These are phyloP conservation scores for Eretmodus cyanostictus DNA, from an alignment of 2,113 vertebrate genomes.

Conservation along the genomic window DNA sequence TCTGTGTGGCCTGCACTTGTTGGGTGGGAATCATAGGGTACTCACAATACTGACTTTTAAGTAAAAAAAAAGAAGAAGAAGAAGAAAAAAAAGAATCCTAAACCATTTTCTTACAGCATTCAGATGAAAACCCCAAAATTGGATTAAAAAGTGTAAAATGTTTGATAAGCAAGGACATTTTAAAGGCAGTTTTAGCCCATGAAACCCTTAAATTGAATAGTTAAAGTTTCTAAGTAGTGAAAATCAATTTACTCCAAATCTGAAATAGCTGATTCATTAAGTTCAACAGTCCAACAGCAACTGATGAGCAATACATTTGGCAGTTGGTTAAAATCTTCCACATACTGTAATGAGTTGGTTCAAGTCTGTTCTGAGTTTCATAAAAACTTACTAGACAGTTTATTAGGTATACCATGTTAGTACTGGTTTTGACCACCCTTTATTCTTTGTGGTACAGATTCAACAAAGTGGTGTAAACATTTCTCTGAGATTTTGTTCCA, in stretches of 20 bases:
- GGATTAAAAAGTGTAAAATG: not conserved
- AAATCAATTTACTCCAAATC: not conserved
- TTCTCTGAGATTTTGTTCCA: not conserved
- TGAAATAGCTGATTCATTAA: not conserved
- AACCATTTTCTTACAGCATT: not conserved
- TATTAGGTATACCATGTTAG: not conserved
- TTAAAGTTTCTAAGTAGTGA: not conserved
- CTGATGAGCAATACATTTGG: not conserved
- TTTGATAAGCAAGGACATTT: not conserved
- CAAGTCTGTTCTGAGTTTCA: not conserved
- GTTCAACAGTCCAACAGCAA: not conserved
- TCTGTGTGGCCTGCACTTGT: conserved; percentile 31
- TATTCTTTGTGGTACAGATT: not conserved
- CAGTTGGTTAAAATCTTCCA: not conserved
- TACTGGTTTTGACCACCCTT: not conserved
- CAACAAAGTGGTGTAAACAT: not conserved
- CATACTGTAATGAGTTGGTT: not conserved
- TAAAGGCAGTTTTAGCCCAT: not conserved
- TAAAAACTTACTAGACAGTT: not conserved
- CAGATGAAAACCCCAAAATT: not conserved
- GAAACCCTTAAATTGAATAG: not conserved
- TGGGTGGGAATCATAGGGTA: not conserved
- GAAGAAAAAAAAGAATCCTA: not conserved
- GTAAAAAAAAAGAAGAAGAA: not conserved
- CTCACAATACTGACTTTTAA: not conserved